Percentiles rank a stretch among this genome's conserved stretches.
These are phyloP conservation scores for Mormyrops boulengeri DNA, from an alignment of 2,797 vertebrate genomes.

Conservation along the genomic window DNA sequence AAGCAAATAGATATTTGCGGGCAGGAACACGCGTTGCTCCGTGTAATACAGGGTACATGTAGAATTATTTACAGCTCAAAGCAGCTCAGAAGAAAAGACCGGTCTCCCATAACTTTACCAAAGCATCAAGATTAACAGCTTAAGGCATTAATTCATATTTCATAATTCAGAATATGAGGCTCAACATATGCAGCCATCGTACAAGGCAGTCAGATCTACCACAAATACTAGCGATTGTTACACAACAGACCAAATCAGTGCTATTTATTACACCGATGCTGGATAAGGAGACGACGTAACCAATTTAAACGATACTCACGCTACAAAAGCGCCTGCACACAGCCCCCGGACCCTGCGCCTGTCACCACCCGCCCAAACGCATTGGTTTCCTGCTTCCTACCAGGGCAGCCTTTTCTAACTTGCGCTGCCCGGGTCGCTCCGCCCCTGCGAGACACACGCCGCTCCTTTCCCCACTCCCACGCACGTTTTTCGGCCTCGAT, in stretches of 20 bases:
- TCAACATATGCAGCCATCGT: neutral
- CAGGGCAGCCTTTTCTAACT: neutral
- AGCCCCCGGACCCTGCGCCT: neutral
- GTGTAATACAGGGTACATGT: neutral
- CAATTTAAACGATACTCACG: neutral
- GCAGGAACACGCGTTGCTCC: neutral
- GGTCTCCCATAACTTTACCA: neutral
- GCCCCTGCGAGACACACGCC: neutral
- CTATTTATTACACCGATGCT: neutral
- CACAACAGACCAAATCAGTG: neutral
- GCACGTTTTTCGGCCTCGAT: neutral
- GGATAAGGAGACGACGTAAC: neutral
- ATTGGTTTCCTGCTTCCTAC: neutral
- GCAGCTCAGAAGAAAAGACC: neutral
- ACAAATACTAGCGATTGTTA: neutral
- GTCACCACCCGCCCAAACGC: neutral
- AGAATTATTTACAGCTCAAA: neutral
- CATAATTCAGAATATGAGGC: neutral
- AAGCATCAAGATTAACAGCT: neutral
- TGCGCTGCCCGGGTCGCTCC: neutral
- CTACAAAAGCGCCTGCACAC: neutral
- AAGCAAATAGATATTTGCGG: neutral
- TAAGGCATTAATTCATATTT: neutral
- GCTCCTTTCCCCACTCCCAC: neutral
- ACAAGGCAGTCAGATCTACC: neutral